Percentiles rank a stretch among this genome's conserved stretches.
Evolutionary conservation across 1,140 invertebrate species (phyloP).

Genomic region (Daktulosphaira vitifoliae): DNA sequence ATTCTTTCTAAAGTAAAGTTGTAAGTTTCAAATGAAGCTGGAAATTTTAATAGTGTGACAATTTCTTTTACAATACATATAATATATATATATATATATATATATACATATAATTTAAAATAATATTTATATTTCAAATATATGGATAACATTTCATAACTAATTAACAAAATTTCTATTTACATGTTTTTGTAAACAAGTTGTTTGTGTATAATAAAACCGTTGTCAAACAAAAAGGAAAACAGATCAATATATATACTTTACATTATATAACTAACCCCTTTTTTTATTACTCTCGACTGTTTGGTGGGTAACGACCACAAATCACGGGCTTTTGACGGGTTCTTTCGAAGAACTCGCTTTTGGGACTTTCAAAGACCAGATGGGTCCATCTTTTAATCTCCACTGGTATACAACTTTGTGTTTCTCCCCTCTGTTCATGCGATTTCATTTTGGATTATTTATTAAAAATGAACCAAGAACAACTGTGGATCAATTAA

Average conservation of each 20-base stretch:
- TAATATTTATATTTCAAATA: too few species aligned
- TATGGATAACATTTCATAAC: too few species aligned
- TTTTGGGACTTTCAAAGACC: conserved; percentile 3
- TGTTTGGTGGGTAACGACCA: conserved; percentile 16
- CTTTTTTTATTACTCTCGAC: conserved; percentile 14
- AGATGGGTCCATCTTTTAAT: conserved; percentile 32
- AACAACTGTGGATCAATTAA: conserved; percentile 7
- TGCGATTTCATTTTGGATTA: background rate
- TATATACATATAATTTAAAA: too few species aligned
- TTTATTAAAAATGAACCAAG: conserved; percentile 17
- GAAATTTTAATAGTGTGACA: too few species aligned
- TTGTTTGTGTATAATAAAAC: background rate
- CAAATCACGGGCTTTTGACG: conserved; percentile 28
- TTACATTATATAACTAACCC: background rate
- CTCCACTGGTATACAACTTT: conserved; percentile 1
- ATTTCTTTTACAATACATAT: too few species aligned
- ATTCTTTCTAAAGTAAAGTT: too few species aligned
- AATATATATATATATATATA: too few species aligned
- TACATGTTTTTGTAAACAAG: too few species aligned
- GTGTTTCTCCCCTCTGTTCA: background rate
- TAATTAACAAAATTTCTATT: too few species aligned
- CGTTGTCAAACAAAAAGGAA: background rate
- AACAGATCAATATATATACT: conserved; percentile 1
- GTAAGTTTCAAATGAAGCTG: too few species aligned
- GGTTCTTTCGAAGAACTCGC: conserved; percentile 5